These are phyloP conservation scores for Archocentrus centrarchus DNA, from an alignment of 2,113 vertebrate genomes.

Conservation along the genomic window DNA sequence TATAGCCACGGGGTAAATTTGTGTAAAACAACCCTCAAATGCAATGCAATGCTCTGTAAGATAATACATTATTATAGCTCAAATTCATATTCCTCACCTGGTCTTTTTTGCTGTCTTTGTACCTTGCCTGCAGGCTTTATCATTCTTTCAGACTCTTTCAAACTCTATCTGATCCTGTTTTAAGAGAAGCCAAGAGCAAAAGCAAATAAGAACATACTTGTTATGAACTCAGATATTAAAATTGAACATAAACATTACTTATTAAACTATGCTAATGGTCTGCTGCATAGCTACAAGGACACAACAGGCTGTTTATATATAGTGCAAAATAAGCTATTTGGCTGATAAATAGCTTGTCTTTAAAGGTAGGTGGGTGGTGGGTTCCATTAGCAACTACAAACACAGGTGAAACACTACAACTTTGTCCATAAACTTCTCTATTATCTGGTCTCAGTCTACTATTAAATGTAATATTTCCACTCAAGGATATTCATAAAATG, in stretches of 20 bases:
- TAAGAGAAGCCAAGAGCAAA: conserved; percentile 46
- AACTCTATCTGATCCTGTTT: conserved; percentile 38
- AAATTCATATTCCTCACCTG: conserved; percentile 51
- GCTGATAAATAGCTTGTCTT: conserved; percentile 36
- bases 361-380: conserved; percentile 24
- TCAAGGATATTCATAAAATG: conserved; percentile 35
- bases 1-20: conserved; percentile 43
- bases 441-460: conserved; percentile 29
- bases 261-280: conserved; percentile 47
- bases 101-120: conserved; percentile 9
- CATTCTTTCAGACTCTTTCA: conserved; percentile 41
- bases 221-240: conserved; percentile 45
- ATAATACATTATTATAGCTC: conserved; percentile 42
- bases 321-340: conserved; percentile 32
- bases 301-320: conserved; percentile 30
- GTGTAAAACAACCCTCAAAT: conserved; percentile 50
- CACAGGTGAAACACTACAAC: not conserved
- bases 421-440: conserved; percentile 35
- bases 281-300: conserved; percentile 12
- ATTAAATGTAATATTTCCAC: conserved; percentile 34
- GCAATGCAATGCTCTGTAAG: conserved; percentile 47
- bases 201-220: conserved; percentile 43
- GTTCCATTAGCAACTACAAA: conserved; percentile 40
- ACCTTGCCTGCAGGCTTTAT: conserved; percentile 44
- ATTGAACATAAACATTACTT: conserved; percentile 40